Percentiles rank a stretch among this genome's conserved stretches.
Evolutionary conservation across 2,888 invertebrate species (phyloP).

Genomic region (Phalangium opilio): DNA sequence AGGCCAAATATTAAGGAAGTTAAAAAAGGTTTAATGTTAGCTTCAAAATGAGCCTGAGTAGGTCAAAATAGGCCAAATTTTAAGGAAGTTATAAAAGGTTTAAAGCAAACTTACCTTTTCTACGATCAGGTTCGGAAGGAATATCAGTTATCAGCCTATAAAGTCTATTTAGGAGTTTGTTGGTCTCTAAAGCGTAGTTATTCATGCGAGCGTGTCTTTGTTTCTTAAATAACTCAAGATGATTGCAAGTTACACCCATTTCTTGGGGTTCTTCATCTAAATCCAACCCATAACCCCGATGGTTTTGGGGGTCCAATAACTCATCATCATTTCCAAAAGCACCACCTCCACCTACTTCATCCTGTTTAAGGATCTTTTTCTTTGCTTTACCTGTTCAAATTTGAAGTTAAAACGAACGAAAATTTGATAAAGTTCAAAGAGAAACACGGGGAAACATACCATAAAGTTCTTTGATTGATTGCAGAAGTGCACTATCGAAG

Average conservation of each 20-base stretch:
- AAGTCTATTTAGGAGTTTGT: constrained; percentile 81
- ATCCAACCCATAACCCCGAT: neutral
- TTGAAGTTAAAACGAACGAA: constrained; percentile 5
- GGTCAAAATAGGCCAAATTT: no score
- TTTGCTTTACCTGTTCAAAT: constrained; percentile 57
- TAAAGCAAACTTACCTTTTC: constrained; percentile 26
- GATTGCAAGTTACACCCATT: constrained; percentile 37
- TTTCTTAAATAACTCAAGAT: constrained; percentile 58
- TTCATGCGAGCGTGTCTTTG: constrained; percentile 55
- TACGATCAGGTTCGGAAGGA: constrained; percentile 37
- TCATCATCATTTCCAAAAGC: neutral
- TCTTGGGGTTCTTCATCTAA: neutral
- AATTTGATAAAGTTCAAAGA: no score
- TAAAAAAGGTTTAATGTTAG: no score
- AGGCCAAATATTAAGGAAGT: no score
- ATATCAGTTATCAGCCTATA: constrained; percentile 74
- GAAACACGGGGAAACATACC: neutral
- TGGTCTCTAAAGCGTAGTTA: constrained; percentile 82
- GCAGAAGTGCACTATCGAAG: constrained; percentile 33
- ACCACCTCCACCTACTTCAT: constrained; percentile 37
- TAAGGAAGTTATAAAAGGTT: no score
- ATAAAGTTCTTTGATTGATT: neutral
- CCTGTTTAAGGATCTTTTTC: constrained; percentile 59
- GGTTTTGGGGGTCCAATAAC: neutral
- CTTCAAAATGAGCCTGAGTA: no score